A percentile compares a stretch with the other conserved stretches of the same genome.
These are phyloP conservation scores for Rhabdomys pumilio DNA, from an alignment of 2,797 vertebrate genomes.

Conservation along the genomic window DNA sequence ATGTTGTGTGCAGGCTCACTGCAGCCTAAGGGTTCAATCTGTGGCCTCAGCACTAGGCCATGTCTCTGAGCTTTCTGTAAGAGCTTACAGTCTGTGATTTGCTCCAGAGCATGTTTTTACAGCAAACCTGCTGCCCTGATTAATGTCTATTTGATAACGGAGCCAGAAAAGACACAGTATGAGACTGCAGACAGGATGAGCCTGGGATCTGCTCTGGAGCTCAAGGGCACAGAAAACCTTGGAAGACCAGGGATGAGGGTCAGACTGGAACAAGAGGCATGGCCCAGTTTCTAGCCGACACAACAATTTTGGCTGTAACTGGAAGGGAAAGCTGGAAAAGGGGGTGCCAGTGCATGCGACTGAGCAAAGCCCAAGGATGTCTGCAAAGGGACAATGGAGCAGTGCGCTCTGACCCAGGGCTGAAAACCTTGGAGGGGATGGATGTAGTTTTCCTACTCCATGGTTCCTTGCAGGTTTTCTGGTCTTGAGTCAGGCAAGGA, in stretches of 20 bases:
- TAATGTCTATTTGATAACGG: neutral
- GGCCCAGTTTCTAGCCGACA: neutral
- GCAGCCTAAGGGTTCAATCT: neutral
- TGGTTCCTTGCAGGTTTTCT: neutral
- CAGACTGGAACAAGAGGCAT: neutral
- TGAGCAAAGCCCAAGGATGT: neutral
- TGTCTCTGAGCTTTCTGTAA: neutral
- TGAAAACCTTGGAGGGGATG: neutral
- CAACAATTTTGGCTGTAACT: neutral
- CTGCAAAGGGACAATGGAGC: neutral
- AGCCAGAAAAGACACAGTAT: neutral
- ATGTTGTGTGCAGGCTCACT: neutral
- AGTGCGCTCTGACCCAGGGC: neutral
- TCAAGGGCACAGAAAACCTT: constrained; percentile 14
- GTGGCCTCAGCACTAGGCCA: neutral
- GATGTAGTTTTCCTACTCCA: too few relatives aligned
- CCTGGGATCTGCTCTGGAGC: constrained; percentile 1
- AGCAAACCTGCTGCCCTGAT: neutral
- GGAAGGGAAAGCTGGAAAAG: neutral
- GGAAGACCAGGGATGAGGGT: neutral
- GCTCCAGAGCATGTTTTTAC: neutral
- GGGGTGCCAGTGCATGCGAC: neutral
- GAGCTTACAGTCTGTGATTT: neutral
- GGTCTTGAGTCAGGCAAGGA: neutral
- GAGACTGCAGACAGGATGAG: neutral